Conservation (phyloP, 2,113 vertebrate genomes). For the Ailurus styani region DNA sequence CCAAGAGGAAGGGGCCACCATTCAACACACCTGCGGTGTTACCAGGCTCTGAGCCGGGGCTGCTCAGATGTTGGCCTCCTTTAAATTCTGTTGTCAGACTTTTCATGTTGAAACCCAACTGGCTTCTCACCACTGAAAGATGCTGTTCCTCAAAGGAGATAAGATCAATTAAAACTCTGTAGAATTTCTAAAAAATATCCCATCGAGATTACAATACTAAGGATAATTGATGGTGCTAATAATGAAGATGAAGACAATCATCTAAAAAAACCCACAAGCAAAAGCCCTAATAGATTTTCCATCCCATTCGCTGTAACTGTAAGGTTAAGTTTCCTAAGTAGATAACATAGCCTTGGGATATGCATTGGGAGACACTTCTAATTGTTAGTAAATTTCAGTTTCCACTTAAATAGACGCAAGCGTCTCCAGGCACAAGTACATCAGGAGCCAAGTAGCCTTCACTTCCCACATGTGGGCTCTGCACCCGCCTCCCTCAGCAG, state of each 20-base stretch:
- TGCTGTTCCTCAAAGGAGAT: not conserved
- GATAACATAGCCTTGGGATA: accelerated
- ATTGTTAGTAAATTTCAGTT: not conserved
- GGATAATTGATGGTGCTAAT: not conserved
- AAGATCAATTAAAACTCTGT: not conserved
- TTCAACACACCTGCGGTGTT: accelerated
- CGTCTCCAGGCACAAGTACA: not conserved
- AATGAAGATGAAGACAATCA: not conserved
- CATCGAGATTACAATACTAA: not conserved
- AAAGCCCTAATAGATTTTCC: not conserved
- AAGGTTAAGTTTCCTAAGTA: not conserved
- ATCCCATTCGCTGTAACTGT: not conserved
- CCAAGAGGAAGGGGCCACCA: not conserved
- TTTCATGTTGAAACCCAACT: not conserved
- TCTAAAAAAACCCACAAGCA: not conserved
- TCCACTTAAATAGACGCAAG: not conserved
- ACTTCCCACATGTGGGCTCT: accelerated
- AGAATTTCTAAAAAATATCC: not conserved
- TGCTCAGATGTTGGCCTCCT: accelerated
- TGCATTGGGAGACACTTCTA: not conserved
- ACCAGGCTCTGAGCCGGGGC: not conserved
- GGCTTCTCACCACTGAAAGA: not conserved
- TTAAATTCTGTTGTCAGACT: not conserved
- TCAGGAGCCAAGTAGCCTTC: not conserved
- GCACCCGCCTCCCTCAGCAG: no score